These are phyloP conservation scores for Mesorhabditis sp. DNA, from an alignment of 2,888 invertebrate species.

Conservation along the genomic window DNA sequence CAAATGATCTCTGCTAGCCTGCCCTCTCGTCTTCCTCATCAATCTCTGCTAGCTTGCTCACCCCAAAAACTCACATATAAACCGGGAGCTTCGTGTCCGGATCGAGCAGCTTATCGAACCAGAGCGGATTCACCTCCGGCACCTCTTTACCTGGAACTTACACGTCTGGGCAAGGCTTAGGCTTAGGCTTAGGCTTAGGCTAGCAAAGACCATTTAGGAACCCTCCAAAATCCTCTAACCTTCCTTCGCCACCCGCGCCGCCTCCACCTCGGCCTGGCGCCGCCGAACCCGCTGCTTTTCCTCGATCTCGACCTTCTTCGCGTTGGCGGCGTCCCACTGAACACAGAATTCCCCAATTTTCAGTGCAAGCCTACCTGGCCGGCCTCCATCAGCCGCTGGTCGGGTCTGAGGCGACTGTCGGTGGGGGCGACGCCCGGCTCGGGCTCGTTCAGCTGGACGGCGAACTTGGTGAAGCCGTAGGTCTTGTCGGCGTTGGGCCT, in stretches of 20 bases:
- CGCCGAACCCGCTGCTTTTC: slow-evolving; percentile 87
- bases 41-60: not conserved
- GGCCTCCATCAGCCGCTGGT: slow-evolving; percentile 95
- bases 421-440: slow-evolving; percentile 90
- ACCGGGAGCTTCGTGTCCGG: slow-evolving; percentile 14
- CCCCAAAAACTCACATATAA: not conserved
- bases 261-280: slow-evolving; percentile 74
- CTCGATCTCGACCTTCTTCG: slow-evolving; percentile 71
- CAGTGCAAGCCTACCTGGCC: slow-evolving; percentile 57
- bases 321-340: slow-evolving; percentile 81
- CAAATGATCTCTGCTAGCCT: not conserved
- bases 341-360: slow-evolving; percentile 2
- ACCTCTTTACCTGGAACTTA: no score
- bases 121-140: no score
- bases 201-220: not conserved
- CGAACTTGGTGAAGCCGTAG: slow-evolving; percentile 90
- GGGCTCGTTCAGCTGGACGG: slow-evolving; percentile 90
- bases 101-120: no score
- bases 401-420: slow-evolving; percentile 85
- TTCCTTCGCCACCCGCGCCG: slow-evolving; percentile 67
- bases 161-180: not conserved
- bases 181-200: not conserved
- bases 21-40: not conserved
- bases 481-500: slow-evolving; percentile 71
- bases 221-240: slow-evolving; percentile 48